A percentile compares a stretch with the other conserved stretches of the same genome.
Evolutionary conservation across 1,140 invertebrate genomes (phyloP).

Genomic region (Drosophila burlai): DNA sequence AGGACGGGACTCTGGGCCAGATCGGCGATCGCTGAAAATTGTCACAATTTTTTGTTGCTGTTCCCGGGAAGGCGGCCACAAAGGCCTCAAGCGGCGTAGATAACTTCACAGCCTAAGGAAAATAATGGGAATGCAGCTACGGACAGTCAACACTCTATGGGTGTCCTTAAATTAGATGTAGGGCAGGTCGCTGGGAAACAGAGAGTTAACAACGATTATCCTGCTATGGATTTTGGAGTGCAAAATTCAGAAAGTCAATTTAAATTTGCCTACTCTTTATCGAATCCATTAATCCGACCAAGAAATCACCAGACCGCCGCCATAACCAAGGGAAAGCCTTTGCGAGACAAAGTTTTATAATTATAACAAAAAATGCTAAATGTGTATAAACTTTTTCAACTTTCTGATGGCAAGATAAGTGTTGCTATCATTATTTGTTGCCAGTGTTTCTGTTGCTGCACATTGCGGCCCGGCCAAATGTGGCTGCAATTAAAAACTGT

Average conservation of each 20-base stretch:
- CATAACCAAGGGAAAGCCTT: conserved; percentile 46
- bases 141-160: conserved; percentile 31
- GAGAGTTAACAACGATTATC: background rate
- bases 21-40: conserved; percentile 38
- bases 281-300: conserved; percentile 1
- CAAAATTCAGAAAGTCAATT: background rate
- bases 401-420: conserved; percentile 81
- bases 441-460: conserved; percentile 47
- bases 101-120: conserved; percentile 67
- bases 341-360: conserved; percentile 64
- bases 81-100: conserved; percentile 68
- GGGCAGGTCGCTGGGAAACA: conserved; percentile 2
- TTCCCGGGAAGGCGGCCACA: conserved; percentile 54
- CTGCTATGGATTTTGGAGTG: background rate
- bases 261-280: conserved; percentile 4
- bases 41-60: conserved; percentile 59
- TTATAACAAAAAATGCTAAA: conserved; percentile 49
- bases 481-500: conserved; percentile 84
- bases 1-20: conserved; percentile 44
- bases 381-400: conserved; percentile 72
- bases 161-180: conserved; percentile 32
- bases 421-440: conserved; percentile 62
- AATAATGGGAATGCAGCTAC: conserved; percentile 53
- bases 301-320: conserved; percentile 34
- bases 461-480: conserved; percentile 72